Percentiles rank a stretch among this genome's conserved stretches.
phyloP scores from a whole-genome alignment of 1,140 invertebrate genomes.

The Cecropterus lyciades region DNA sequence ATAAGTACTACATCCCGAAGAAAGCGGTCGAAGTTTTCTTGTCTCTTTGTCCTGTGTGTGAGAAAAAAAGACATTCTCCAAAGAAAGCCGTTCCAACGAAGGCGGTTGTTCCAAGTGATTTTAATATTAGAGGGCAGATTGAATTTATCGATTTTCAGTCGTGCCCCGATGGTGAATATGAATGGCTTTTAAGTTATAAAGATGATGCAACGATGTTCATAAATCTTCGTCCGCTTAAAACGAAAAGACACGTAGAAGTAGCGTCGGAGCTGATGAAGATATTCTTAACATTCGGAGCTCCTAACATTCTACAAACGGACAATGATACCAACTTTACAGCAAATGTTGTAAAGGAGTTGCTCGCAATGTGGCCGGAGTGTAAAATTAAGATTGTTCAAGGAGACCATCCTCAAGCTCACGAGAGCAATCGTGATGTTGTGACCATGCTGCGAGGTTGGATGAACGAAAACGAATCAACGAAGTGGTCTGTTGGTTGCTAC shows the following conservation, averaged over 20 bases:
- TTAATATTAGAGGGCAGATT: conserved; percentile 46
- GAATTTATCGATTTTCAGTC: conserved; percentile 77
- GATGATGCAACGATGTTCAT: conserved; percentile 80
- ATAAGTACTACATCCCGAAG: conserved; percentile 37
- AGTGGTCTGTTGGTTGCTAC: conserved; percentile 53
- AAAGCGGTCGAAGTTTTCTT: conserved; percentile 42
- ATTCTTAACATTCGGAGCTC: conserved; percentile 64
- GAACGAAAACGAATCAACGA: conserved; percentile 50
- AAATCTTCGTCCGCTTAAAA: conserved; percentile 51
- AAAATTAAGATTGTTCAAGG: conserved; percentile 66
- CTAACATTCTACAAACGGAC: conserved; percentile 59
- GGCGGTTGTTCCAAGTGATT: conserved; percentile 59
- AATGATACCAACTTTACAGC: conserved; percentile 70
- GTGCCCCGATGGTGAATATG: conserved; percentile 65
- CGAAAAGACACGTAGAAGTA: conserved; percentile 55
- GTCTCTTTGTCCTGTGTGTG: conserved; percentile 37
- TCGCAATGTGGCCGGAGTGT: conserved; percentile 64
- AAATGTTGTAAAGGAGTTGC: conserved; percentile 57
- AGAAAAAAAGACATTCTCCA: conserved; percentile 27
- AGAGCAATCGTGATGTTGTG: conserved; percentile 59
- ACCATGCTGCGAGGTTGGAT: conserved; percentile 66
- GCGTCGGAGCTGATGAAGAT: conserved; percentile 49
- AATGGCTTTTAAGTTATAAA: conserved; percentile 80
- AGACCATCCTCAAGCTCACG: conserved; percentile 44
- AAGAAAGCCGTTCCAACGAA: conserved; percentile 39